Conservation (phyloP, 2,797 vertebrate species). For the Chelonia mydas region DNA sequence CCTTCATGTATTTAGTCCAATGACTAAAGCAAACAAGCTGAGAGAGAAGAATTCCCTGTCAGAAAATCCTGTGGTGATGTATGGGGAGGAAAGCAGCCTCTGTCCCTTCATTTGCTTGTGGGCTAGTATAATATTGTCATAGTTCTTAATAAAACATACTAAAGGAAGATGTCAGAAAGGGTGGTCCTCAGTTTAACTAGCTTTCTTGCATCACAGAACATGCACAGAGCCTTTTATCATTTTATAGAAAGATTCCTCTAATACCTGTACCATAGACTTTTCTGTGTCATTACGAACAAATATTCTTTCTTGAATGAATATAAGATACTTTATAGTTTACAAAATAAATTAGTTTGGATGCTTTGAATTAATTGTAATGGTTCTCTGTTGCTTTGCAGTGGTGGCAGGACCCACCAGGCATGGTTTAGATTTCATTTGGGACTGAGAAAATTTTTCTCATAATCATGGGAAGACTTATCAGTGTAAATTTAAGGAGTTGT, state of each 20-base stretch:
- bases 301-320: background rate
- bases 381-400: background rate
- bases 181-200: background rate
- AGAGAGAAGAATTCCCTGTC: background rate
- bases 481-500: background rate
- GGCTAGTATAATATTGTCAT: background rate
- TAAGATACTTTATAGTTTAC: background rate
- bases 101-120: background rate
- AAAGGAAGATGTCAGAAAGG: background rate
- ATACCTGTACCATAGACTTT: background rate
- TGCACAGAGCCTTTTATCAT: slow-evolving; percentile 9
- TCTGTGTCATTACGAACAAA: background rate
- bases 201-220: background rate
- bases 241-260: background rate
- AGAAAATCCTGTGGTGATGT: background rate
- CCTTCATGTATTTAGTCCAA: background rate
- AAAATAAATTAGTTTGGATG: background rate
- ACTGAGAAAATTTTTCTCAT: background rate
- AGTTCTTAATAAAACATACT: background rate
- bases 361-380: background rate
- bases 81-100: background rate
- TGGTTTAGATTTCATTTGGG: slow-evolving; percentile 44
- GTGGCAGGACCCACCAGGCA: slow-evolving; percentile 2
- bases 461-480: slow-evolving; percentile 27
- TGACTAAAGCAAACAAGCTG: background rate